A percentile compares a stretch with the other conserved stretches of the same genome.
These are phyloP conservation scores for Muschampia plurimacula DNA, from an alignment of 2,888 invertebrate species.

Conservation along the genomic window DNA sequence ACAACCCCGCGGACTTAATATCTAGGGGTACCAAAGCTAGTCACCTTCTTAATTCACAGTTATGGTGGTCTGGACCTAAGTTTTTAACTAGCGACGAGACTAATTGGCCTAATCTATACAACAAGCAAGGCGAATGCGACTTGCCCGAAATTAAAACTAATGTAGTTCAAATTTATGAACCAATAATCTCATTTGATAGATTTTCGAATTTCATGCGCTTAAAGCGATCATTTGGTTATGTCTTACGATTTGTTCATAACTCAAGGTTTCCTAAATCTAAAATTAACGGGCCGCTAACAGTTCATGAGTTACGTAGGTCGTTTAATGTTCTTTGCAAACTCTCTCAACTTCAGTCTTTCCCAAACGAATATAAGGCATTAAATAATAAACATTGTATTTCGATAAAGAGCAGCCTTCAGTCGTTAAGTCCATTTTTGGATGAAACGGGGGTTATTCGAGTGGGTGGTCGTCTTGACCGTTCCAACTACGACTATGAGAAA, in stretches of 20 bases:
- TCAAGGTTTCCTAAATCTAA: conserved; percentile 8
- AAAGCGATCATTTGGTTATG: conserved; percentile 25
- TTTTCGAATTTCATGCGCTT: conserved; percentile 26
- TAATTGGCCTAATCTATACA: conserved; percentile 5
- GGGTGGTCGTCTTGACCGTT: conserved; percentile 16
- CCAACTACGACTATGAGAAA: conserved; percentile 17
- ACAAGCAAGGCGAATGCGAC: neutral
- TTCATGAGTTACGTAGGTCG: conserved; percentile 10
- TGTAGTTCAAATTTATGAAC: neutral
- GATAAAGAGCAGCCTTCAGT: conserved; percentile 19
- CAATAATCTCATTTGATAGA: conserved; percentile 9
- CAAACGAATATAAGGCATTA: neutral
- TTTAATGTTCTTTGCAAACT: conserved; percentile 26
- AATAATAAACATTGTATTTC: conserved; percentile 6
- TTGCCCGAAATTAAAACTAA: conserved; percentile 9
- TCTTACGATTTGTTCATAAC: conserved; percentile 23
- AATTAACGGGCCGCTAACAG: conserved; percentile 10
- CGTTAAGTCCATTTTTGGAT: conserved; percentile 25
- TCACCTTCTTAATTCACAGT: neutral
- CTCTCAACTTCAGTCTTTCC: conserved; percentile 21
- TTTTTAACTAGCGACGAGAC: conserved; percentile 1
- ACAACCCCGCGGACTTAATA: conserved; percentile 34
- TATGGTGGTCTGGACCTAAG: conserved; percentile 10
- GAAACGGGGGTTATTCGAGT: conserved; percentile 17
- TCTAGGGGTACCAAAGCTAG: conserved; percentile 11